Evolutionary conservation across 2,888 invertebrate species (phyloP), one percentile per base, ranked within the genome.

Genomic region (Hemistola chrysoprasaria): DNA sequence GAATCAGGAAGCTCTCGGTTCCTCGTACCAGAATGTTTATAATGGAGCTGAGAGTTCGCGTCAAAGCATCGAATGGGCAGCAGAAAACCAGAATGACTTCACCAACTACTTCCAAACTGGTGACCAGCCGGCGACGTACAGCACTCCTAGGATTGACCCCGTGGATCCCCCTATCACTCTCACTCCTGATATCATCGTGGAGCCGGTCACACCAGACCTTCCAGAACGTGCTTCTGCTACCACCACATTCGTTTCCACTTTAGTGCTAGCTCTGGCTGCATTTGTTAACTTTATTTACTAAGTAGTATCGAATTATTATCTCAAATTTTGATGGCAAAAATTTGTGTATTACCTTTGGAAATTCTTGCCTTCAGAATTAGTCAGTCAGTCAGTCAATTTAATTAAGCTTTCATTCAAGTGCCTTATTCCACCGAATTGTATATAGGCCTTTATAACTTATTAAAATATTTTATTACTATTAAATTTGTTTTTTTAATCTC

Each of bases 141-240:
- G 56, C 2, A 45, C 54, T 0, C 41, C 60, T 1, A 28, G 31
- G 0, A 24, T 44, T 3, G 20, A 34, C 0, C 26, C 41, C 0
- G 31, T 43, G 0, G 42, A 51, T 0, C 22, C 46, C 0, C 26
- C 51, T 0, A 20, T 33, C 0, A 68, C 69, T 0, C 48, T 57
- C 1, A 22, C 62, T 2, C 51, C 49, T 0, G 59, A 67, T 0
- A 25, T 47, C 0, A 20, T 78, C 0, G 33, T 40, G 0, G 49
- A 74, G 29, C 82, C 84, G 0, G 44, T 36, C 0, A 73, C 79
- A 1, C 86, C 87, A 0, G 29, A 28, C 0, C 38, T 83, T 2
- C 67, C 73, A 5, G 50, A 36, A 0, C 55, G 61, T 1, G 65
- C 46, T 11, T 77, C 84, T 4, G 83, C 86, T 3, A 56, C 50